Conservation (phyloP, 2,797 vertebrate species). For the Gambelia wislizenii region DNA sequence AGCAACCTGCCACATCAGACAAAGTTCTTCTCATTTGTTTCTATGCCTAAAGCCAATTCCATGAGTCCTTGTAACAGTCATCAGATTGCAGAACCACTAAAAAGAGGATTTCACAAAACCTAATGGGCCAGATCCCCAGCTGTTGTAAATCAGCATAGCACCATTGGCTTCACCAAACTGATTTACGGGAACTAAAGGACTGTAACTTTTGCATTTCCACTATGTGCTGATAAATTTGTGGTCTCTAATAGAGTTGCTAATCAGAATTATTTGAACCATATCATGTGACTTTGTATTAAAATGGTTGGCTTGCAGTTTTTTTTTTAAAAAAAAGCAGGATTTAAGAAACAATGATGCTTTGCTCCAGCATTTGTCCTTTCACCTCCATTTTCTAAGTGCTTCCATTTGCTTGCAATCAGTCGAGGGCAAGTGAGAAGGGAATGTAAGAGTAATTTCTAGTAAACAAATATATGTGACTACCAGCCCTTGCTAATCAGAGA, state of each 20-base stretch:
- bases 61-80: conserved; percentile 23
- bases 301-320: conserved; percentile 5
- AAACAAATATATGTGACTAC: conserved; percentile 5
- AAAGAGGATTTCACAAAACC: conserved; percentile 30
- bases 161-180: conserved; percentile 5
- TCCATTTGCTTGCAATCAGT: neutral
- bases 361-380: neutral
- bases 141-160: conserved; percentile 27
- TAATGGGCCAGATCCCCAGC: conserved; percentile 29
- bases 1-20: neutral
- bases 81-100: conserved; percentile 4
- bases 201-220: conserved; percentile 10
- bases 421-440: conserved; percentile 16
- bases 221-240: conserved; percentile 13
- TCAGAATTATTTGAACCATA: conserved; percentile 17
- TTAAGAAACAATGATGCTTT: neutral
- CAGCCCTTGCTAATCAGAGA: conserved; percentile 1
- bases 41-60: conserved; percentile 12
- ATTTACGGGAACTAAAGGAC: conserved; percentile 18
- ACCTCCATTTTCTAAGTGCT: neutral
- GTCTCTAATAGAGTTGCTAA: conserved; percentile 33
- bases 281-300: conserved; percentile 20
- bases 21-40: neutral
- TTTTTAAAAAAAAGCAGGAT: neutral
- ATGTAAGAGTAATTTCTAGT: neutral